Evolutionary conservation across 2,797 vertebrate species (phyloP).

Genomic region (Scleropages formosus): DNA sequence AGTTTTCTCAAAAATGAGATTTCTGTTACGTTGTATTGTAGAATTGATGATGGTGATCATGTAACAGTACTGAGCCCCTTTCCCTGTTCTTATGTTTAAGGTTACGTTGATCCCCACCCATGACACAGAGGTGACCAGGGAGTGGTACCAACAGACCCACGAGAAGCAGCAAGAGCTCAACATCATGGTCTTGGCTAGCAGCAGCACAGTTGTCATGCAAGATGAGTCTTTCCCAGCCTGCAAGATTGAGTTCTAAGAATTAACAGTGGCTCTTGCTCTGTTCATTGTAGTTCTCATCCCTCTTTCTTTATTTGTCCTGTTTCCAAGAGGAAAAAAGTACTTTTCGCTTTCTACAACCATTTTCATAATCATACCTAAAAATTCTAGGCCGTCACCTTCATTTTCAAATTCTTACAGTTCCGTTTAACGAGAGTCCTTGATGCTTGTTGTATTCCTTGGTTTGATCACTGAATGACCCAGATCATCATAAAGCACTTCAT

Average conservation of each 20-base stretch:
- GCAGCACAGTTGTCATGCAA: constrained; percentile 99
- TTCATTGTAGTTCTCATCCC: constrained; percentile 7
- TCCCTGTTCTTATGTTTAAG: constrained; percentile 56
- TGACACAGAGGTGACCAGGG: constrained; percentile 93
- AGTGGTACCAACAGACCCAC: constrained; percentile 98
- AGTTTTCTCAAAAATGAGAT: background rate
- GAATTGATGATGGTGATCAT: background rate
- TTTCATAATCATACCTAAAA: constrained; percentile 1
- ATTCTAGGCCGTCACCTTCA: background rate
- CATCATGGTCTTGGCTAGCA: constrained; percentile 97
- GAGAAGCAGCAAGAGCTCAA: constrained; percentile 96
- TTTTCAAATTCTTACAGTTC: constrained; percentile 4
- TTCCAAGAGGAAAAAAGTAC: constrained; percentile 3
- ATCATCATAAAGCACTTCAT: constrained; percentile 9
- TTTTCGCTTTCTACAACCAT: constrained; percentile 16
- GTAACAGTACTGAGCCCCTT: background rate
- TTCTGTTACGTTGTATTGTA: background rate
- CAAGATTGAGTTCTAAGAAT: constrained; percentile 95
- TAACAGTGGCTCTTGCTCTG: background rate
- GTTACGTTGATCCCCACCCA: constrained; percentile 98
- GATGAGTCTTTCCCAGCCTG: constrained; percentile 98
- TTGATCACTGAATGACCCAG: constrained; percentile 15
- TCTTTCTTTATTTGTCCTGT: background rate
- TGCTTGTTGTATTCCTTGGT: constrained; percentile 10
- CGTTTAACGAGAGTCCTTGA: background rate